Base-by-base conservation (phyloP, 1,140 invertebrate genomes). In the Macrobrachium rosenbergii region DNA sequence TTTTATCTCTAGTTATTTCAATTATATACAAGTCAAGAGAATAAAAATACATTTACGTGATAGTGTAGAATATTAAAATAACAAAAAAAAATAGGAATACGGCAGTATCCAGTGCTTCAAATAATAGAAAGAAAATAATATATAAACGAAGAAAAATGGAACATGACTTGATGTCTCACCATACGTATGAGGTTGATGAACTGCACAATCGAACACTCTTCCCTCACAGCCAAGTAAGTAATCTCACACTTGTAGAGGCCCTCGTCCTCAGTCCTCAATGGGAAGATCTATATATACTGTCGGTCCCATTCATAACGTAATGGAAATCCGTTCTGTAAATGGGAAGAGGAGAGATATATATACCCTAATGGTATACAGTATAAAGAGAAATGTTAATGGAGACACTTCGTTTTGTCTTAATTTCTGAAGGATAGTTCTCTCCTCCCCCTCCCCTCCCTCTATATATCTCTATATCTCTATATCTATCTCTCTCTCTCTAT, bases 171-270 rank as follows among this genome's bases (percentile, higher is more conserved):
- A 8, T 5, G 16, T 69, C 95, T 95, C 92, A 96, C 95, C 95
- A 89, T 96, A 94, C n/a, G 95, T 95, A 94, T 95, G 83, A 96
- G 94, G 89, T 95, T 95, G 86, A 96, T 94, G 90, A 96, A 94
- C 91, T 96, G 95, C 23, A 96, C 95, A 16, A 96, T 95, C 91
- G 95, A 94, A 91, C 96, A 96, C 90, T 94, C 94, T 88, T 96
- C 95, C 2, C 94, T 93, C 7, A 96, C 95, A 90, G 96, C 95
- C 10, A 96, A 92, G 92, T 96, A 97, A 2, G 96, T 97, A 87
- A 96, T 95, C 91, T 97, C 96, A 91, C 96, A 97, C 89, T 96
- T 96, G 93, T 96, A 97, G 12, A 95, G 93, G 0, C 95, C 96
- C 90, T 97, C 96, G 91, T 97, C 96, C 78, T 94, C 93, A 16